Conservation (phyloP, 2,113 vertebrate species). For the Thinocorus orbignyianus region DNA sequence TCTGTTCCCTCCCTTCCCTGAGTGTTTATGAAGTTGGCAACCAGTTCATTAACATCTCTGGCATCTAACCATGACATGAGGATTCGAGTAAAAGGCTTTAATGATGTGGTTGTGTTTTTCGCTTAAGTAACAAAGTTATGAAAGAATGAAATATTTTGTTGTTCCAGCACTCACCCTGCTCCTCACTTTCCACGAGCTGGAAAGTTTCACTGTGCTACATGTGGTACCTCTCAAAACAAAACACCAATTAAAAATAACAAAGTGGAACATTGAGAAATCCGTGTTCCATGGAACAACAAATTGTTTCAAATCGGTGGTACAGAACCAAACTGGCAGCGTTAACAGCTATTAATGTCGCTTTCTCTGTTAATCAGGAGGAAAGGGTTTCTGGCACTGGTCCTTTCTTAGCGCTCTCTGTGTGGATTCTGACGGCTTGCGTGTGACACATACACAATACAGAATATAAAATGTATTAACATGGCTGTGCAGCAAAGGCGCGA, state of each 20-base stretch:
- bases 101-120: neutral
- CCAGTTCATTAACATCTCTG: neutral
- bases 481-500: neutral
- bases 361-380: neutral
- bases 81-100: neutral
- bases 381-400: conserved; percentile 1
- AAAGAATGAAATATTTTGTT: conserved; percentile 11
- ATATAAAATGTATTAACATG: neutral
- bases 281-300: conserved; percentile 6
- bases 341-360: neutral
- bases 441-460: neutral
- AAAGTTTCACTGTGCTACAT: conserved; percentile 14
- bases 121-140: neutral
- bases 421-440: neutral
- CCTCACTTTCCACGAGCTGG: neutral
- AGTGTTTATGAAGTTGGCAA: neutral
- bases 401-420: neutral
- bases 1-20: neutral
- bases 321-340: neutral
- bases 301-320: neutral
- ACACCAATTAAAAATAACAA: conserved; percentile 40
- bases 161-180: neutral
- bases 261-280: neutral
- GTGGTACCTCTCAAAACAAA: conserved; percentile 45
- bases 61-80: neutral